phyloP scores from a whole-genome alignment of 2,888 invertebrate genomes.

The Hedya salicella region DNA sequence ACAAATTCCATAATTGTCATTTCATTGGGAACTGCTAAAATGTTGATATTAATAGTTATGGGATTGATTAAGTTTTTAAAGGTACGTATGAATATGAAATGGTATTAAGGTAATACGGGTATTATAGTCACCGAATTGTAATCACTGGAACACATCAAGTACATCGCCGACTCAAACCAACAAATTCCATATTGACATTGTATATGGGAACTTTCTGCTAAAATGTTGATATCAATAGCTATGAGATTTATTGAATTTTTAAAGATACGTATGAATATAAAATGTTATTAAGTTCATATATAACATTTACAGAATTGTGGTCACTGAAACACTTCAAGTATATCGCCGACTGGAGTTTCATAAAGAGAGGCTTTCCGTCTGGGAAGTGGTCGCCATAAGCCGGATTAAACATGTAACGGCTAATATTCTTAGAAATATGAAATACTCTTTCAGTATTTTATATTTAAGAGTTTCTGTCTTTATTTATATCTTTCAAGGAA shows the following conservation, averaged over 20 bases:
- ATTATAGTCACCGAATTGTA: conserved; percentile 35
- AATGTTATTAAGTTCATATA: conserved; percentile 5
- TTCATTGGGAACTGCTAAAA: too few relatives aligned
- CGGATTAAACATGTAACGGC: conserved; percentile 48
- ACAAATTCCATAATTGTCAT: too few relatives aligned
- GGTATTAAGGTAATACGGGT: conserved; percentile 3
- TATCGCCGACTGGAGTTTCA: conserved; percentile 44
- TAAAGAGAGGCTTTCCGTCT: conserved; percentile 51
- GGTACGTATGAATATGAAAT: not conserved
- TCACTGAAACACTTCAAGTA: conserved; percentile 50
- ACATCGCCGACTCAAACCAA: too few relatives aligned
- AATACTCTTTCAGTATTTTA: conserved; percentile 3
- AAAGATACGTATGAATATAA: not conserved
- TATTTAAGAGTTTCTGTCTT: not conserved
- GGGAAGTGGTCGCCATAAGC: conserved; percentile 51
- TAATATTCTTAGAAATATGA: conserved; percentile 47
- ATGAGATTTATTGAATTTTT: too few relatives aligned
- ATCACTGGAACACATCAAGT: conserved; percentile 50
- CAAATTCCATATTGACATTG: too few relatives aligned
- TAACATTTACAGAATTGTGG: conserved; percentile 39
- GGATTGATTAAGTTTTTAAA: too few relatives aligned
- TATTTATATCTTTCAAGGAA: too few relatives aligned
- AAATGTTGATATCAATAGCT: too few relatives aligned
- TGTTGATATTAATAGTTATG: too few relatives aligned
- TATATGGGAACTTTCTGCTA: too few relatives aligned